These are phyloP conservation scores for Caenorhabditis sp. DNA, from an alignment of 2,888 invertebrate species.

Conservation along the genomic window DNA sequence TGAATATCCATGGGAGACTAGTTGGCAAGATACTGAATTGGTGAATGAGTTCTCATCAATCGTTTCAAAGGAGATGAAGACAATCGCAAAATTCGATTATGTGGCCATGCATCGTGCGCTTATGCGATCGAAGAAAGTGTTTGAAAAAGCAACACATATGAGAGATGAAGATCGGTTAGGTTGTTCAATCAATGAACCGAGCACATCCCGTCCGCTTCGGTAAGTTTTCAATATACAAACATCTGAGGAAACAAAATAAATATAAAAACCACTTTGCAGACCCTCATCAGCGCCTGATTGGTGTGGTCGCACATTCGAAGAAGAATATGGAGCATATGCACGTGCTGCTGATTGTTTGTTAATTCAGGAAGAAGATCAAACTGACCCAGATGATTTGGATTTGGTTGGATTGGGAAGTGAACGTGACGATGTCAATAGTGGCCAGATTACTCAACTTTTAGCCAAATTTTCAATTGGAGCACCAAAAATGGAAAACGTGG, in stretches of 20 bases:
- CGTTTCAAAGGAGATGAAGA: background rate
- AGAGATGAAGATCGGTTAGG: background rate
- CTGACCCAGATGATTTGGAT: background rate
- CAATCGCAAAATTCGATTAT: background rate
- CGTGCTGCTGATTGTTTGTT: background rate
- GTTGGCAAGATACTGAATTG: background rate
- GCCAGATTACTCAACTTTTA: background rate
- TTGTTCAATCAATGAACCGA: background rate
- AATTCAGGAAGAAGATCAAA: background rate
- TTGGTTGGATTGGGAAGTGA: background rate
- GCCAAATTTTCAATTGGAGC: no score
- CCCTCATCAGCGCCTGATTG: background rate
- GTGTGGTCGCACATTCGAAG: background rate
- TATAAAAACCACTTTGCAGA: no score
- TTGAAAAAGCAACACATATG: background rate
- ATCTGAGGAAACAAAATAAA: background rate
- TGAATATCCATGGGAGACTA: background rate
- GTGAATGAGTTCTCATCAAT: background rate
- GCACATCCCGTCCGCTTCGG: background rate
- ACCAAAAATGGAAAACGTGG: no score
- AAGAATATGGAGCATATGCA: background rate
- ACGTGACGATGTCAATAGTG: background rate
- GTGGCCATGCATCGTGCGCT: background rate
- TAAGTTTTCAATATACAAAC: background rate
- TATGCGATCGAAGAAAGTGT: background rate